Percentiles rank a stretch among this genome's conserved stretches.
phyloP scores from a whole-genome alignment of 2,797 vertebrate genomes.

The Pipistrellus pipistrellus region DNA sequence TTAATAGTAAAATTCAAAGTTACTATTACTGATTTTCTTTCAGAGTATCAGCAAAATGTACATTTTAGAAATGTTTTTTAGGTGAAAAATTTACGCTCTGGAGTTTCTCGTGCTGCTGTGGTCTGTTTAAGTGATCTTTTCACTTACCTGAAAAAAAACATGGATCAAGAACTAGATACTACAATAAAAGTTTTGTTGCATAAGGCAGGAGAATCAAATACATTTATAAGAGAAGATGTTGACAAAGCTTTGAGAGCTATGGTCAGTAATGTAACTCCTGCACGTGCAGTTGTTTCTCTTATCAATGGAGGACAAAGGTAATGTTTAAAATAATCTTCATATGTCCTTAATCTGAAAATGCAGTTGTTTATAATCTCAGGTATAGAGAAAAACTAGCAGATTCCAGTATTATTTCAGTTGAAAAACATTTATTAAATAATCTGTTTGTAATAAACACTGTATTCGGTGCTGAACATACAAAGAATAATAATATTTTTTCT shows the following conservation, averaged over 20 bases:
- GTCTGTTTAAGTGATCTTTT: constrained; percentile 95
- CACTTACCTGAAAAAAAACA: constrained; percentile 92
- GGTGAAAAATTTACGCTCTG: constrained; percentile 97
- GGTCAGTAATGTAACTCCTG: constrained; percentile 95
- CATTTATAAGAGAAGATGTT: constrained; percentile 96
- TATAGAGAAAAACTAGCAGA: not conserved
- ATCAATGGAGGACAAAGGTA: constrained; percentile 95
- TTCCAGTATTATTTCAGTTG: constrained; percentile 10
- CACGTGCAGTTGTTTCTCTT: constrained; percentile 93
- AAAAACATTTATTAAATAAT: constrained; percentile 39
- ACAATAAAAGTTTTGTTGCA: constrained; percentile 94
- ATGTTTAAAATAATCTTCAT: constrained; percentile 77
- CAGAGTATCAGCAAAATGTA: constrained; percentile 55
- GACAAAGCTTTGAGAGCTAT: constrained; percentile 95
- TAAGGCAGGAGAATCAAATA: constrained; percentile 95
- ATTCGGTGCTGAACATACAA: not conserved
- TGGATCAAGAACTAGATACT: constrained; percentile 97
- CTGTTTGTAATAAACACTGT: not conserved
- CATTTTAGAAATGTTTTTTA: constrained; percentile 85
- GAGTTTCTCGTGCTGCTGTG: constrained; percentile 95
- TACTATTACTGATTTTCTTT: constrained; percentile 65
- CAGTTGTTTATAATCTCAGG: not conserved
- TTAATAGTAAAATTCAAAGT: constrained; percentile 52
- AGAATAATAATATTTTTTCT: constrained; percentile 51
- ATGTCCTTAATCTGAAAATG: constrained; percentile 43